A percentile compares a stretch with the other conserved stretches of the same genome.
Evolutionary conservation across 2,113 vertebrate genomes (phyloP).

Genomic region (Urocynchramus pylzowi): DNA sequence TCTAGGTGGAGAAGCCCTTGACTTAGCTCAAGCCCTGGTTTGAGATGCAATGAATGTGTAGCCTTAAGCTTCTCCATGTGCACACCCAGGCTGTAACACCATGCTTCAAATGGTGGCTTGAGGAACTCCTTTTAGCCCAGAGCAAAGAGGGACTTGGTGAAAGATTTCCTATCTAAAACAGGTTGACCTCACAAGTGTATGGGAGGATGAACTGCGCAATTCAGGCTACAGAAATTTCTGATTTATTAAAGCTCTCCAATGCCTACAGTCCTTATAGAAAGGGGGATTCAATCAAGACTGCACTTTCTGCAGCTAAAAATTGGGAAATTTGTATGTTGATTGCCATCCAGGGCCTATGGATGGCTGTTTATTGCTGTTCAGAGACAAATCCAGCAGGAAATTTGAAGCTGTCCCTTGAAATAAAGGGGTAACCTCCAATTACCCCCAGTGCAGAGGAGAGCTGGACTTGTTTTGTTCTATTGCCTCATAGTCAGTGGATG

Average conservation of each 20-base stretch:
- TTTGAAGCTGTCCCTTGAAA: neutral
- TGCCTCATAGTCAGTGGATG: neutral
- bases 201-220: neutral
- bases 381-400: neutral
- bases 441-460: neutral
- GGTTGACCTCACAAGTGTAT: neutral
- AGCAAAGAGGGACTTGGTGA: neutral
- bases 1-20: neutral
- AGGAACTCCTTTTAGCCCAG: neutral
- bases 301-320: neutral
- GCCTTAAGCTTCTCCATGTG: neutral
- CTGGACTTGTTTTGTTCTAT: neutral
- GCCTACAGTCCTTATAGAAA: neutral
- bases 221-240: neutral
- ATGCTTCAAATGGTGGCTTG: rapidly evolving
- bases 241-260: neutral
- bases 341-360: neutral
- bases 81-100: neutral
- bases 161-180: neutral
- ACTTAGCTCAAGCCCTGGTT: neutral
- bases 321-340: neutral
- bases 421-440: neutral
- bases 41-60: neutral
- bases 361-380: neutral
- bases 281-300: neutral